A percentile compares a stretch with the other conserved stretches of the same genome.
phyloP scores from a whole-genome alignment of 2,113 vertebrate species.

The Hyperoodon ampullatus region DNA sequence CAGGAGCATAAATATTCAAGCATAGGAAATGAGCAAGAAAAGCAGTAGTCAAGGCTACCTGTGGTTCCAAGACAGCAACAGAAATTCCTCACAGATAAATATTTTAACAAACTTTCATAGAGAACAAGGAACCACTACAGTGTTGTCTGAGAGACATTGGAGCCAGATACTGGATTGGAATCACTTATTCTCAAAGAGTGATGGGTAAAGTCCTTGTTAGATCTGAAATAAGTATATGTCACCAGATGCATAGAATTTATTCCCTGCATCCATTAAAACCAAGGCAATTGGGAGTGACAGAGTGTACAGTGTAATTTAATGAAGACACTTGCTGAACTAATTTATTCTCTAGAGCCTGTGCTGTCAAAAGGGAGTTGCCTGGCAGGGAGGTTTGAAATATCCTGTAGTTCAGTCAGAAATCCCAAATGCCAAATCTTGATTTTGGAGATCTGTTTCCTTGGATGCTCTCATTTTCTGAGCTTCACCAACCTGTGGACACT shows the following conservation, averaged over 20 bases:
- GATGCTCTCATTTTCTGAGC: neutral
- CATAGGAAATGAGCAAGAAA: constrained; percentile 33
- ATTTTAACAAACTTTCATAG: constrained; percentile 47
- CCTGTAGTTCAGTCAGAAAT: constrained; percentile 52
- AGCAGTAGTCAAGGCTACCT: constrained; percentile 2
- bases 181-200: neutral
- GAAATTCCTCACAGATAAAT: constrained; percentile 17
- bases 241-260: constrained; percentile 38
- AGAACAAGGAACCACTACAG: neutral
- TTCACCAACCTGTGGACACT: neutral
- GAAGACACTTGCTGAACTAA: constrained; percentile 62
- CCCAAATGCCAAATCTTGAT: constrained; percentile 43
- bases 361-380: constrained; percentile 40
- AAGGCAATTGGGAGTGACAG: constrained; percentile 46
- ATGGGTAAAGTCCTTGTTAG: constrained; percentile 25
- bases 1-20: constrained; percentile 64
- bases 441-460: neutral
- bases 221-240: constrained; percentile 48
- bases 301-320: constrained; percentile 55
- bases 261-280: constrained; percentile 51
- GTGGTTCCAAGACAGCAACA: neutral
- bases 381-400: constrained; percentile 17
- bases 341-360: constrained; percentile 51
- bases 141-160: neutral
- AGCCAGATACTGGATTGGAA: neutral